A percentile compares a stretch with the other conserved stretches of the same genome.
Conservation (phyloP, 2,797 vertebrate species). For the Carduelis carduelis region DNA sequence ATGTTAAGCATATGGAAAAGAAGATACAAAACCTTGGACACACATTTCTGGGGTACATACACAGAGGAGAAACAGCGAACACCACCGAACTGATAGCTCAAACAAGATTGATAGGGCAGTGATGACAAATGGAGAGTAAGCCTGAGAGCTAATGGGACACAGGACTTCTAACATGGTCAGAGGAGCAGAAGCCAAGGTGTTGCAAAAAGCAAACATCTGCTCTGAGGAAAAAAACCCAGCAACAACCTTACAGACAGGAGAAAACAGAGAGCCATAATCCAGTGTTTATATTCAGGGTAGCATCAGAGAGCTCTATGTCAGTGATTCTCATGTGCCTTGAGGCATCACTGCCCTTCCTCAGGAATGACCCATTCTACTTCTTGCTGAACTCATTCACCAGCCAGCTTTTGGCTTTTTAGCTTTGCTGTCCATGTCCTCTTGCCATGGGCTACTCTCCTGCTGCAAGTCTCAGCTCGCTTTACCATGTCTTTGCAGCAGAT, state of each 20-base stretch:
- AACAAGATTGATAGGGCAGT: not conserved
- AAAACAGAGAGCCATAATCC: not conserved
- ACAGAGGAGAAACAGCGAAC: accelerated
- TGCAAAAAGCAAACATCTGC: not conserved
- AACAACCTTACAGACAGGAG: not conserved
- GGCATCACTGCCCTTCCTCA: not conserved
- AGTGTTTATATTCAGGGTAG: not conserved
- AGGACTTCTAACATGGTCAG: not conserved
- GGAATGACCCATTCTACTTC: not conserved
- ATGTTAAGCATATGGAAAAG: not conserved
- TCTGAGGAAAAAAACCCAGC: accelerated
- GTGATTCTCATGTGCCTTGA: accelerated
- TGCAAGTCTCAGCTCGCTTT: not conserved
- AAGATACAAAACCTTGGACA: not conserved
- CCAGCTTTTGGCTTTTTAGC: not conserved
- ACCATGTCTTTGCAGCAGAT: not conserved
- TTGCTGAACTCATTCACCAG: not conserved
- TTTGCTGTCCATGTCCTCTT: not conserved
- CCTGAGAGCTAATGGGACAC: not conserved
- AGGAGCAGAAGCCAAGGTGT: not conserved
- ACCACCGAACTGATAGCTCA: accelerated
- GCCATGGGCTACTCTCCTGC: not conserved
- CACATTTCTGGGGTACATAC: not conserved
- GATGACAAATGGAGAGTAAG: not conserved
- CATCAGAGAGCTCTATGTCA: not conserved